These are phyloP conservation scores for Epinephelus lanceolatus DNA, from an alignment of 2,113 vertebrate species.

Conservation along the genomic window DNA sequence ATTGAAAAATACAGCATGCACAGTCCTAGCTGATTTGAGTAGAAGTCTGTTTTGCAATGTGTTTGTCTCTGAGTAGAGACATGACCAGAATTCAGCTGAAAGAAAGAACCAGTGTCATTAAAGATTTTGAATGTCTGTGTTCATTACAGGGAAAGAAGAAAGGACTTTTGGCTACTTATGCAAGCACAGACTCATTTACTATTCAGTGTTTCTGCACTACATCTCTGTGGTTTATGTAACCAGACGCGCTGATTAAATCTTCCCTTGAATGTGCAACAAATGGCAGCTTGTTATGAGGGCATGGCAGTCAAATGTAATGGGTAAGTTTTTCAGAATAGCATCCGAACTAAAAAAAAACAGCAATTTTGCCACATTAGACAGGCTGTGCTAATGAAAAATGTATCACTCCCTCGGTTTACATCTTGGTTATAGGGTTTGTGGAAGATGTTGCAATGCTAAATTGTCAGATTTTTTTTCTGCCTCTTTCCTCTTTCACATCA, in stretches of 20 bases:
- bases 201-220: slow-evolving; percentile 16
- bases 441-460: neutral
- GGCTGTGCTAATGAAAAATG: neutral
- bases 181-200: slow-evolving; percentile 32
- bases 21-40: neutral
- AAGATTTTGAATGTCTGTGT: slow-evolving; percentile 24
- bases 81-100: slow-evolving; percentile 21
- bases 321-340: neutral
- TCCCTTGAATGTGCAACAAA: slow-evolving; percentile 22
- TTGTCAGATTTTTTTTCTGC: neutral
- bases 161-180: slow-evolving; percentile 7
- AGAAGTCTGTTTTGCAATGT: neutral
- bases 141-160: slow-evolving; percentile 1
- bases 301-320: neutral
- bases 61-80: slow-evolving; percentile 15
- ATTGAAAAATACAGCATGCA: neutral
- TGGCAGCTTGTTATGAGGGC: slow-evolving; percentile 11
- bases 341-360: neutral
- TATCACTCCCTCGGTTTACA: neutral
- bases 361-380: neutral
- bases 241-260: slow-evolving; percentile 28
- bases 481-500: slow-evolving; percentile 2
- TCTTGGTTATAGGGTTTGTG: neutral
- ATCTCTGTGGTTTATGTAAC: slow-evolving; percentile 34
- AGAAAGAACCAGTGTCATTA: slow-evolving; percentile 15